These are phyloP conservation scores for Ginglymostoma cirratum DNA, from an alignment of 2,113 vertebrate species.

Conservation along the genomic window DNA sequence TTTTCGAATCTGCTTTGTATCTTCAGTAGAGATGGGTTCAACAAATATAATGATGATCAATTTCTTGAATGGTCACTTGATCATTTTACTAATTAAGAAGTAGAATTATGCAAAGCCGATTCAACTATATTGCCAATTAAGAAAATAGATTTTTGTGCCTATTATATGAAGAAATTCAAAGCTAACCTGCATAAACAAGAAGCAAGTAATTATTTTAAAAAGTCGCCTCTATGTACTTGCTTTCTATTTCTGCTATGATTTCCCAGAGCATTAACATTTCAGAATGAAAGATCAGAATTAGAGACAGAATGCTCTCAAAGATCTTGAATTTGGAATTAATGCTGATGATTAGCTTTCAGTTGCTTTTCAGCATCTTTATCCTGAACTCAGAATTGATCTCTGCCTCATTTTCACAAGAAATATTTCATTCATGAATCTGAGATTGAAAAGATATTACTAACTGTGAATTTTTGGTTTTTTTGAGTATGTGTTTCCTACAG, in stretches of 20 bases:
- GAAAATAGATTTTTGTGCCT: neutral
- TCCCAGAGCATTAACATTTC: neutral
- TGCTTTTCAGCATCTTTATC: neutral
- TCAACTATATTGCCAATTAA: neutral
- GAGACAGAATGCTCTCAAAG: neutral
- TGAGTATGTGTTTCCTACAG: no score
- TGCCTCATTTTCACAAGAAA: neutral
- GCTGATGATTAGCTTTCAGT: slow-evolving; percentile 5
- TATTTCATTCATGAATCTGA: neutral
- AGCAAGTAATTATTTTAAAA: neutral
- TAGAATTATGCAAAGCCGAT: neutral
- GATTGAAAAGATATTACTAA: neutral
- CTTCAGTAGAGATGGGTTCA: neutral
- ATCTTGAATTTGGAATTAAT: neutral
- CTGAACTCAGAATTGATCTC: neutral
- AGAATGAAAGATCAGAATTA: slow-evolving; percentile 1
- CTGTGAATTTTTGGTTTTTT: neutral
- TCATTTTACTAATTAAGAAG: neutral
- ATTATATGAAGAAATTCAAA: neutral
- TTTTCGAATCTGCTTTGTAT: neutral
- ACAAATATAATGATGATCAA: neutral
- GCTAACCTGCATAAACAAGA: neutral
- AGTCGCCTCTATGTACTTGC: neutral
- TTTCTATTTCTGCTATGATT: neutral
- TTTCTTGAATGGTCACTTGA: neutral